Evolutionary conservation across 2,888 invertebrate genomes (phyloP), one percentile per base, ranked within the genome.

Genomic region (Archips crataeganus): DNA sequence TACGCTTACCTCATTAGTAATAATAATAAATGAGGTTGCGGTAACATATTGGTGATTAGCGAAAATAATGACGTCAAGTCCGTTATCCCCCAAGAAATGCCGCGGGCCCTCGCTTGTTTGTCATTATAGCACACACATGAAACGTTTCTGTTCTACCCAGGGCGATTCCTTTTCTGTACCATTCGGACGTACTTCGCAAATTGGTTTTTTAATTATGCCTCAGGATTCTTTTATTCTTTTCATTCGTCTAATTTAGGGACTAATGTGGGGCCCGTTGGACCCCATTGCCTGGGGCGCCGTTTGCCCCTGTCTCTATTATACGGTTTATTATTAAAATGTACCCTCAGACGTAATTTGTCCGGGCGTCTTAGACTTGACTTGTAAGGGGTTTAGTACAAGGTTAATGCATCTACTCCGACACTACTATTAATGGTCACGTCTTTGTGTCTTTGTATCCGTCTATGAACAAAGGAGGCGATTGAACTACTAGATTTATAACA

Each of bases 151-250:
- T 79, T 68, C 74, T 69, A 76, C 77, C 75, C 66, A 68, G 76
- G 75, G 80, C 81, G 77, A 75, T 81, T 76, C 80, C 78, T 79
- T 80, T 79, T 79, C 75, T 77, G 77, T 77, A 75, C 74, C 67
- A 64, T 77, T 75, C 65, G 74, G 76, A 79, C 75, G 78, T 82
- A 81, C 82, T 81, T 80, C 77, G 80, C 80, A 89, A 90, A 89
- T 90, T 89, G 85, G 82, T 86, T 90, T 90, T 90, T 90, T 90
- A 90, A 90, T 90, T 90, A 89, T 74, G 70, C 84, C 82, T 81
- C 82, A 78, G 78, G 82, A 80, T 84, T 83, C 82, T 84, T 85
- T 83, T 85, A 81, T 82, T 82, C 84, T 84, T 85, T 85, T 86
- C 87, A 83, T 84, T 84, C 83, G 79, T 84, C 85, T 86, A 85